These are phyloP conservation scores for Notocelia uddmanniana DNA, from an alignment of 2,888 invertebrate species.

Conservation along the genomic window DNA sequence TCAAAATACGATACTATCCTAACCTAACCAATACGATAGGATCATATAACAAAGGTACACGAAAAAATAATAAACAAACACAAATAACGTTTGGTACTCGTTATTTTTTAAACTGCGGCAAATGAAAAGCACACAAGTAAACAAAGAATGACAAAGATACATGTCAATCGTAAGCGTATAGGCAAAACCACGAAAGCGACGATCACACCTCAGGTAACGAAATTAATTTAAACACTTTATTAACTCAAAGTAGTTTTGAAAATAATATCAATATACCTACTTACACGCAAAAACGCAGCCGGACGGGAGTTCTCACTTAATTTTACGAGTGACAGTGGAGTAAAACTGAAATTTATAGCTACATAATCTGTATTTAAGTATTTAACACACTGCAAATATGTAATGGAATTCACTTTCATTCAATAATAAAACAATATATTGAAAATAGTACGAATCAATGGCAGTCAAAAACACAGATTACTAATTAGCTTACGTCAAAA, in stretches of 20 bases:
- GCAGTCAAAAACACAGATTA: no score
- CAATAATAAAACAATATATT: constrained; percentile 27
- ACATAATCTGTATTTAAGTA: background rate
- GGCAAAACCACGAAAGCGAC: background rate
- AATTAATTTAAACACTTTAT: background rate
- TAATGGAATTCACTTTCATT: constrained; percentile 32
- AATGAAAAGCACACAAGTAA: constrained; percentile 8
- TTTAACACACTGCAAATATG: background rate
- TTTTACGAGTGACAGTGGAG: constrained; percentile 3
- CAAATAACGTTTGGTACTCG: no score
- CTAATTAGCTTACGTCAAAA: no score
- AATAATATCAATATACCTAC: constrained; percentile 30
- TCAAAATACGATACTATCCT: no score
- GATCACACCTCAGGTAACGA: background rate
- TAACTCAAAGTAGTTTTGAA: background rate
- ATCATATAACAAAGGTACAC: no score
- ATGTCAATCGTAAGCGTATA: no score
- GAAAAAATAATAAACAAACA: no score
- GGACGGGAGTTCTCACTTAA: constrained; percentile 13
- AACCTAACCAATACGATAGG: no score
- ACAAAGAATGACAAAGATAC: constrained; percentile 13
- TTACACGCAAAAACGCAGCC: constrained; percentile 38
- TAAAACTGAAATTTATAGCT: background rate
- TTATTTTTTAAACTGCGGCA: no score
- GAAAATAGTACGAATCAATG: constrained; percentile 39